phyloP scores from a whole-genome alignment of 2,888 invertebrate species.

The Polydrusus cervinus region DNA sequence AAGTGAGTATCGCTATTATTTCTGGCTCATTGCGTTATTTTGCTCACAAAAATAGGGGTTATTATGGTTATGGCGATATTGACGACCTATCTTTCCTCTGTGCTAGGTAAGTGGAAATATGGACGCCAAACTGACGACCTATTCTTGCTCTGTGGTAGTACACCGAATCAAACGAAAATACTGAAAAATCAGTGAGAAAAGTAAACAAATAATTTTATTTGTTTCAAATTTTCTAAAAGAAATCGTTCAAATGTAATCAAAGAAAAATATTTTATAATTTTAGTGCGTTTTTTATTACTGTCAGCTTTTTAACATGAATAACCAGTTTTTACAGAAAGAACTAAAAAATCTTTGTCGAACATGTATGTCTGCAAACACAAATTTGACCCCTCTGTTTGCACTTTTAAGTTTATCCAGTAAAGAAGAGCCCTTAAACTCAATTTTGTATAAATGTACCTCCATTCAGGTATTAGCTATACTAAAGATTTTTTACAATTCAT shows the following conservation, averaged over 20 bases:
- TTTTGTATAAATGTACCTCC: constrained; percentile 59
- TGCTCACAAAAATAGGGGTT: too few species aligned
- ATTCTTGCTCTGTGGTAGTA: too few species aligned
- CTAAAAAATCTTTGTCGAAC: constrained; percentile 58
- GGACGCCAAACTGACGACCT: too few species aligned
- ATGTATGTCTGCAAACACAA: constrained; percentile 56
- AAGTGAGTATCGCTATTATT: too few species aligned
- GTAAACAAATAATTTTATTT: too few species aligned
- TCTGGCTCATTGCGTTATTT: too few species aligned
- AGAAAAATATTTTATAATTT: neutral
- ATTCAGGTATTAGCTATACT: constrained; percentile 56
- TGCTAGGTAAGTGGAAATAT: too few species aligned
- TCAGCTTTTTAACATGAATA: constrained; percentile 8
- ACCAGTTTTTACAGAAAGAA: constrained; percentile 12
- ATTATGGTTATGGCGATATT: too few species aligned
- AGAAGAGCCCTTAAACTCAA: constrained; percentile 56
- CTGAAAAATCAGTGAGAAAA: too few species aligned
- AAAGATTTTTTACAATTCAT: neutral
- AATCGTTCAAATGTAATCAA: neutral
- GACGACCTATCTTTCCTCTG: too few species aligned
- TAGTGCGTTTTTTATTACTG: neutral
- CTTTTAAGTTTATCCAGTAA: constrained; percentile 52
- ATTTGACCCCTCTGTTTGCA: constrained; percentile 59
- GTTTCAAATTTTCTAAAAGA: neutral
- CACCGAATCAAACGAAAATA: too few species aligned